Evolutionary conservation across 2,113 vertebrate species (phyloP), one percentile per base, ranked within the genome.

Genomic region (Astur gentilis): DNA sequence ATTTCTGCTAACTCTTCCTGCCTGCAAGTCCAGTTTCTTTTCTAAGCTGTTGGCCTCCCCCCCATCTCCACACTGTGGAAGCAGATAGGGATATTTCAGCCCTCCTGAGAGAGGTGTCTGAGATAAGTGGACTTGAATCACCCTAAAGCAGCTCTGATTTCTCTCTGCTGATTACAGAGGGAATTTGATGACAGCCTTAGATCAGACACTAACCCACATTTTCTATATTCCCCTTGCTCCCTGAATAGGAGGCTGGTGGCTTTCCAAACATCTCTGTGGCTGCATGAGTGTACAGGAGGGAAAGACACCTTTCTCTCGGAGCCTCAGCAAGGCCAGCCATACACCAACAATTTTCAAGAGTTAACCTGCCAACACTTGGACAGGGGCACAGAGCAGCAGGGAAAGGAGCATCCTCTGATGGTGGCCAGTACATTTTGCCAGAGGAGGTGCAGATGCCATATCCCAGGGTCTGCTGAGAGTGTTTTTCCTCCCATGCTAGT

Each of bases 121-220:
- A 96, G 95, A 94, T 95, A 96, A 97, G 75, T 88, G 92, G 92
- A 44, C 87, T 61, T 88, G 66, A 93, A 90, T 94, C 90, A 85
- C 82, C 73, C 50, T 73, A 40, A 77, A 95, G 92, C 73, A 80
- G 90, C 92, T 97, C 93, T 94, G 95, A 96, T 96, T 96, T 94
- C 93, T 77, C 82, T 88, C 34, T 0, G 19, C 66, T 94, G 96
- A 95, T 96, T 95, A 54, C 70, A 38, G 75, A 54, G 62, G 70
- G 70, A 34, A 95, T 94, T 85, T 94, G 95, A 93, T 94, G 91
- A 96, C 87, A 94, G 66, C 73, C 38, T 87, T 4, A 44, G 83
- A 60, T 9, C 92, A 94, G 89, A 31, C 62, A 26, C 36, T 70
- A 78, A 64, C n/a, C 50, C 3, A 27, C 16, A 31, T 67, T 72